phyloP scores from a whole-genome alignment of 2,888 invertebrate species.

The Capitulum mitella region DNA sequence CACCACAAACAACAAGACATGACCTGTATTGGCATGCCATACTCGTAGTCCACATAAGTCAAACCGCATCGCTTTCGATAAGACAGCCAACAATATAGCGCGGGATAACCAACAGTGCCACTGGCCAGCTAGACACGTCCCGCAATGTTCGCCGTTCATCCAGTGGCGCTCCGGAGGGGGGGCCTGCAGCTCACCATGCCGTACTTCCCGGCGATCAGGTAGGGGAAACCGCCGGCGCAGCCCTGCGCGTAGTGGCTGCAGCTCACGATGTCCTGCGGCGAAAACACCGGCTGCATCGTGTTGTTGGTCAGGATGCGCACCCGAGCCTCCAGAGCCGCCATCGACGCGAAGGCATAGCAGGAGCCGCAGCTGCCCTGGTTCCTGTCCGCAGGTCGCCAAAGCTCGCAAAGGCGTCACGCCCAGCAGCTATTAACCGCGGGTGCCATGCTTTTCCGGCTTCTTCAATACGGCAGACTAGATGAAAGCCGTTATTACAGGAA shows the following conservation, averaged over 20 bases:
- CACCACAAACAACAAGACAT: neutral
- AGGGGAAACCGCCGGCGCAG: constrained; percentile 45
- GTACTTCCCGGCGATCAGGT: constrained; percentile 43
- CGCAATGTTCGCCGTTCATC: too few relatives aligned
- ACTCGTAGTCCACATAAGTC: too few relatives aligned
- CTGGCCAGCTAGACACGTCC: too few relatives aligned
- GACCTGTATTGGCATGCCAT: neutral
- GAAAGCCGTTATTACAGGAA: too few relatives aligned
- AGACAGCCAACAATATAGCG: too few relatives aligned
- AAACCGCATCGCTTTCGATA: too few relatives aligned
- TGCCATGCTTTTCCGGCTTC: too few relatives aligned
- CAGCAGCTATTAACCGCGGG: too few relatives aligned
- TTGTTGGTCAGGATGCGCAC: constrained; percentile 46
- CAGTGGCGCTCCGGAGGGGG: too few relatives aligned
- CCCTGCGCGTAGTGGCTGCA: constrained; percentile 49
- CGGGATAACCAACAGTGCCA: too few relatives aligned
- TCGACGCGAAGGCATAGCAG: constrained; percentile 49
- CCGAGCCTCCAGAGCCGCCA: constrained; percentile 48
- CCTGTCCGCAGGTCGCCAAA: constrained; percentile 27
- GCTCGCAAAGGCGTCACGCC: too few relatives aligned
- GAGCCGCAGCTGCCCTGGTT: constrained; percentile 45
- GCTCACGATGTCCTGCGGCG: constrained; percentile 48
- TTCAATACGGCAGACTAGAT: too few relatives aligned
- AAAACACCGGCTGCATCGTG: constrained; percentile 42
- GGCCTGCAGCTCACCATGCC: neutral